Evolutionary conservation across 2,888 invertebrate species (phyloP).

Genomic region (Chironomus tentans): DNA sequence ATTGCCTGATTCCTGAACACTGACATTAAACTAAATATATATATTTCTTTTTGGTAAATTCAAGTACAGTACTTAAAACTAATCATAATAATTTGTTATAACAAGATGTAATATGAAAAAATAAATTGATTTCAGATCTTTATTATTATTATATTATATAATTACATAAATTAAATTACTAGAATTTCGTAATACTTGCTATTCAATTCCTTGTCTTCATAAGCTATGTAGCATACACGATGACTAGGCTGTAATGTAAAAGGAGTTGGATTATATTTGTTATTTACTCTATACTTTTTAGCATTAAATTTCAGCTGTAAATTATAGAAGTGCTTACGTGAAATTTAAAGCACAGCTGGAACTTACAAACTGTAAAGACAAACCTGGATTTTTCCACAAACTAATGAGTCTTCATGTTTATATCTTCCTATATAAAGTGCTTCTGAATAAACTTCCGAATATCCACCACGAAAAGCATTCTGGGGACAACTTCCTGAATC

Average conservation of each 20-base stretch:
- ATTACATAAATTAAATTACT: constrained; percentile 38
- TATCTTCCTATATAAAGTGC: constrained; percentile 69
- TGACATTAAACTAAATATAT: background rate
- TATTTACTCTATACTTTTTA: too few relatives aligned
- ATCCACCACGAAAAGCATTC: background rate
- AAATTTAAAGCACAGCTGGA: too few relatives aligned
- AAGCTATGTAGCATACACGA: constrained; percentile 73
- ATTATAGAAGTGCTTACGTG: too few relatives aligned
- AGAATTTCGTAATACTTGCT: constrained; percentile 77
- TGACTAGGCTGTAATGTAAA: constrained; percentile 57
- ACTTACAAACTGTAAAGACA: too few relatives aligned
- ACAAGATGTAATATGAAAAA: background rate
- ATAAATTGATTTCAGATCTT: background rate
- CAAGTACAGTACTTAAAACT: background rate
- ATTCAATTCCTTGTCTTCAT: constrained; percentile 65
- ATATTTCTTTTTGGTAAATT: background rate
- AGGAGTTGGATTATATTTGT: too few relatives aligned
- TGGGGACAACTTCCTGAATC: background rate
- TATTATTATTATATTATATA: too few relatives aligned
- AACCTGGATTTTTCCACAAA: constrained; percentile 47
- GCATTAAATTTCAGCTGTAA: too few relatives aligned
- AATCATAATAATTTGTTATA: background rate
- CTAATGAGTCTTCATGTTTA: constrained; percentile 63
- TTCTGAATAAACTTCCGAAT: constrained; percentile 48
- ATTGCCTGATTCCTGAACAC: too few relatives aligned